phyloP scores from a whole-genome alignment of 2,888 invertebrate genomes.

The Scrobipalpa costella region DNA sequence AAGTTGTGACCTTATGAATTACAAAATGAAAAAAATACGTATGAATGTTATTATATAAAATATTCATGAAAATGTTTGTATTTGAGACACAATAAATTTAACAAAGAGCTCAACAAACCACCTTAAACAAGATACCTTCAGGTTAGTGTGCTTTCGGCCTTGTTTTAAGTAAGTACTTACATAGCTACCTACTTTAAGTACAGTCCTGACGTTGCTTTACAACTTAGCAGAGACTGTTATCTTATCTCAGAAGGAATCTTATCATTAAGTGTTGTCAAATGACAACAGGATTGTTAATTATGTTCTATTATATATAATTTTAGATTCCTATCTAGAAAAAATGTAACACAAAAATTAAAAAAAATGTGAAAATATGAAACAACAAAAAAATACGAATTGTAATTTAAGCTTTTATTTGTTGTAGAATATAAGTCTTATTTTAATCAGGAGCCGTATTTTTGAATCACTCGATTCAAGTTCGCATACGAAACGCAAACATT shows the following conservation, averaged over 20 bases:
- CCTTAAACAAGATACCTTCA: neutral
- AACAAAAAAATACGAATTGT: constrained; percentile 54
- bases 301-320: neutral
- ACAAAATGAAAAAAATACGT: too few species aligned
- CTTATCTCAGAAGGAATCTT: neutral
- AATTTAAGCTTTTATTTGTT: constrained; percentile 55
- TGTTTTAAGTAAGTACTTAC: constrained; percentile 20
- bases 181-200: neutral
- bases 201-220: constrained; percentile 14
- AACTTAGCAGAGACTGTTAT: constrained; percentile 24
- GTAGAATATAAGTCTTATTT: constrained; percentile 42
- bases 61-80: too few species aligned
- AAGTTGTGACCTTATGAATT: too few species aligned
- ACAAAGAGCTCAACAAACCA: too few species aligned
- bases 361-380: constrained; percentile 54
- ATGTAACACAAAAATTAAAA: constrained; percentile 57
- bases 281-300: constrained; percentile 5
- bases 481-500: too few species aligned
- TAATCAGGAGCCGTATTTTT: too few species aligned
- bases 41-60: too few species aligned
- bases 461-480: too few species aligned
- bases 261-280: neutral
- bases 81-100: too few species aligned
- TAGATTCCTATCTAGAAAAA: constrained; percentile 28
- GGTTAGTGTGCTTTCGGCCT: neutral